phyloP scores from a whole-genome alignment of 2,888 invertebrate species.

The Gandaritis pyraliata region DNA sequence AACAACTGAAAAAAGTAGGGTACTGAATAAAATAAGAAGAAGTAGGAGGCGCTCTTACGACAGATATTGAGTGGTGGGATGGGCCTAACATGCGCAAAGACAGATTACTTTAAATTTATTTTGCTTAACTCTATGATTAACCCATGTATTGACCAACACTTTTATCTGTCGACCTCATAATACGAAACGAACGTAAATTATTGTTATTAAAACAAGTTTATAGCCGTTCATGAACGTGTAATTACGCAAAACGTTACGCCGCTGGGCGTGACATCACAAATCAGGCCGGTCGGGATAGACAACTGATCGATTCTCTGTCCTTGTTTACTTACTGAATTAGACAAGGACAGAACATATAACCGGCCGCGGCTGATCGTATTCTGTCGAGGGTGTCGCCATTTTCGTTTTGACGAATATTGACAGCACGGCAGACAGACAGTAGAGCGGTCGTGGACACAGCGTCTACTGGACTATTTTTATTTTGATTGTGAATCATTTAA shows the following conservation, averaged over 20 bases:
- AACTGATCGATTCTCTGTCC: conserved; percentile 69
- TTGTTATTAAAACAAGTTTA: conserved; percentile 81
- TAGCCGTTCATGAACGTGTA: conserved; percentile 73
- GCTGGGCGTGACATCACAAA: conserved; percentile 85
- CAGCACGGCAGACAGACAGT: conserved; percentile 85
- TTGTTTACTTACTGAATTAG: conserved; percentile 49
- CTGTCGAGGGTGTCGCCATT: conserved; percentile 88
- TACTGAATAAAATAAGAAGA: conserved; percentile 81
- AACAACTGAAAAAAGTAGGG: conserved; percentile 65
- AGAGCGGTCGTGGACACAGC: conserved; percentile 81
- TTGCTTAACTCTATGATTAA: conserved; percentile 64
- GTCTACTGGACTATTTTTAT: conserved; percentile 82
- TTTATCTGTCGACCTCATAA: conserved; percentile 72
- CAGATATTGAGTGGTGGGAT: conserved; percentile 84
- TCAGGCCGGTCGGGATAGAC: conserved; percentile 78
- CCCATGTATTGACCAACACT: conserved; percentile 69
- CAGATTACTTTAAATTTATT: conserved; percentile 66
- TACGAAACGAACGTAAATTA: conserved; percentile 74
- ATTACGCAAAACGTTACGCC: conserved; percentile 85
- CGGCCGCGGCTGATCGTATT: conserved; percentile 80
- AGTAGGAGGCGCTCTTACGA: conserved; percentile 82
- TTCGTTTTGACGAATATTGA: conserved; percentile 90
- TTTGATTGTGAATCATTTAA: conserved; percentile 81
- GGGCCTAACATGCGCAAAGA: conserved; percentile 83
- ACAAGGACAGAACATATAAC: conserved; percentile 61